Evolutionary conservation across 2,888 invertebrate genomes (phyloP).

Genomic region (Cheilosia grossa): DNA sequence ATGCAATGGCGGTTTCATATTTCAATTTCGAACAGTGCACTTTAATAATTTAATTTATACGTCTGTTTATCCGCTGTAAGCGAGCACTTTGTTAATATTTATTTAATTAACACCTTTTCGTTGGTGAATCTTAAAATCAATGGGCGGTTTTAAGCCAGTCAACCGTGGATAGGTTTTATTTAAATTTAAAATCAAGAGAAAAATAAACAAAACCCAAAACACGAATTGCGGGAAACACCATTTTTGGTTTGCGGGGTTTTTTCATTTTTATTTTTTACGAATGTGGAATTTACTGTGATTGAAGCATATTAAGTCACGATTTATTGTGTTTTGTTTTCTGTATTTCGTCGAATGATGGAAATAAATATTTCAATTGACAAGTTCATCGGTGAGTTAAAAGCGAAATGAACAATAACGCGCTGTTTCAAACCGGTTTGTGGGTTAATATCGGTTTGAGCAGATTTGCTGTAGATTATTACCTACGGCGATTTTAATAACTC

Average conservation of each 20-base stretch:
- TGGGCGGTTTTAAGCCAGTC: neutral
- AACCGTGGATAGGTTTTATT: neutral
- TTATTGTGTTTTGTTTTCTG: neutral
- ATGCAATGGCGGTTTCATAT: too few species aligned
- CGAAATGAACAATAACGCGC: neutral
- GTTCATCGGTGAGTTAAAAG: neutral
- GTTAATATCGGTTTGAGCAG: too few species aligned
- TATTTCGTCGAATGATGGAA: neutral
- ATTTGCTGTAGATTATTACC: too few species aligned
- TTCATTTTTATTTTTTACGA: too few species aligned
- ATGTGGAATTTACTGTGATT: neutral
- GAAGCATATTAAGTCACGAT: neutral
- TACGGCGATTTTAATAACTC: too few species aligned
- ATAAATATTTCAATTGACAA: neutral
- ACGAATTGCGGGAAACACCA: neutral
- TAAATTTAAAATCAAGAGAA: neutral
- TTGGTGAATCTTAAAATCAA: neutral
- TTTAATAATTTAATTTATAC: too few species aligned
- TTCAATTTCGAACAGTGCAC: too few species aligned
- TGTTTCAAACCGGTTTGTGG: neutral
- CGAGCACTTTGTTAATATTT: neutral
- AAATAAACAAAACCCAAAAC: neutral
- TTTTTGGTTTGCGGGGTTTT: too few species aligned
- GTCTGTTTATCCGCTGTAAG: too few species aligned
- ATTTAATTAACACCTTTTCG: neutral